These are phyloP conservation scores for Acrobasis consociella DNA, from an alignment of 2,888 invertebrate species.

Conservation along the genomic window DNA sequence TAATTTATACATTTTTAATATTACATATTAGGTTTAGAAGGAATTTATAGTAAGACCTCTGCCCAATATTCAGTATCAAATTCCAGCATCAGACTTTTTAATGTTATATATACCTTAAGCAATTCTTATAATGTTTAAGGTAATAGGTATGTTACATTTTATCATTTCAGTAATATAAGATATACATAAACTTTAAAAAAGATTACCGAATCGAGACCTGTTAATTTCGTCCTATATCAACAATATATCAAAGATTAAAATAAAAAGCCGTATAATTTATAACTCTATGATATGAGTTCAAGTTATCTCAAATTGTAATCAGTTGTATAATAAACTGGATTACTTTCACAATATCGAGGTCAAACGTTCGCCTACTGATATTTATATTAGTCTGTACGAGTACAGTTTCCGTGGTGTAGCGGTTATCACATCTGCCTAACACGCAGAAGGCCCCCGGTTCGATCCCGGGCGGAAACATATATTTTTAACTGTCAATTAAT, in stretches of 20 bases:
- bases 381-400: not conserved
- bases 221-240: not conserved
- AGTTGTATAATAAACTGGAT: slow-evolving; percentile 17
- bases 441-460: slow-evolving; percentile 96
- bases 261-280: not conserved
- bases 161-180: too few species aligned
- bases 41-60: too few species aligned
- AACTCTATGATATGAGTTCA: too few species aligned
- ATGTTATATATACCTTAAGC: too few species aligned
- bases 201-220: too few species aligned
- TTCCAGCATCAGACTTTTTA: too few species aligned
- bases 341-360: slow-evolving; percentile 16
- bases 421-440: slow-evolving; percentile 96
- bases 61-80: too few species aligned
- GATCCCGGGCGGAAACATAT: slow-evolving; percentile 92
- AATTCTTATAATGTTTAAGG: too few species aligned
- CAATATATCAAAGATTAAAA: not conserved
- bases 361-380: slow-evolving; percentile 9
- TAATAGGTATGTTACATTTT: too few species aligned
- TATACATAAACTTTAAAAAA: too few species aligned
- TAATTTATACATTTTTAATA: too few species aligned
- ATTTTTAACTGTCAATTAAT: slow-evolving; percentile 40
- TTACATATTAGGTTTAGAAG: too few species aligned
- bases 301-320: slow-evolving; percentile 15
- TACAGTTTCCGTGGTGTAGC: slow-evolving; percentile 91